phyloP scores from a whole-genome alignment of 2,113 vertebrate genomes.

The Bothrops jararaca region DNA sequence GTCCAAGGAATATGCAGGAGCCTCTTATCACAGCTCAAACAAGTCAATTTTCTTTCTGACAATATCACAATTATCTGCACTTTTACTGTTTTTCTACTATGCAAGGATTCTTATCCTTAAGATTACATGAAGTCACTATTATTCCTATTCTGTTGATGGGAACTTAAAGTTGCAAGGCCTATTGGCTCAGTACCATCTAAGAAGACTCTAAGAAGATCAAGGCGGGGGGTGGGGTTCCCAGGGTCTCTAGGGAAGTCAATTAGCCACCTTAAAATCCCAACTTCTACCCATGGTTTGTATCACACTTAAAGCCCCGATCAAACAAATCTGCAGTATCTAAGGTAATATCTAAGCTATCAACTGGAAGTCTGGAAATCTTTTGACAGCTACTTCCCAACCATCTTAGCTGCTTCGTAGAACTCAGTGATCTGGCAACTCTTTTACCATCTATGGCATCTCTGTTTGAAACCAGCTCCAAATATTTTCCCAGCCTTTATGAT shows the following conservation, averaged over 20 bases:
- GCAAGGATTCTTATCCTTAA: background rate
- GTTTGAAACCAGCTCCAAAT: background rate
- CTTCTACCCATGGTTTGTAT: background rate
- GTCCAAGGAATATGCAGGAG: background rate
- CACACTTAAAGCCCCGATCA: background rate
- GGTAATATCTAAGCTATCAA: background rate
- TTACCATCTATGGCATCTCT: background rate
- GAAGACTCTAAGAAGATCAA: background rate
- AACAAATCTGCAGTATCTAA: background rate
- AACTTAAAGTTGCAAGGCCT: background rate
- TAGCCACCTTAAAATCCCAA: background rate
- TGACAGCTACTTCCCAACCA: background rate
- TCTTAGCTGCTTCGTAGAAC: background rate
- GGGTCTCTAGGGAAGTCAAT: background rate
- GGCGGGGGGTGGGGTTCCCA: background rate
- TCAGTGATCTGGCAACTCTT: background rate
- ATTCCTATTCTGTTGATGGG: background rate
- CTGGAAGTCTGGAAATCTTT: background rate
- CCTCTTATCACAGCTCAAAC: background rate
- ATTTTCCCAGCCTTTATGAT: background rate
- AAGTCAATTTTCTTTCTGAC: background rate
- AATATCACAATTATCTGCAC: background rate
- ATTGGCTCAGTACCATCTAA: background rate
- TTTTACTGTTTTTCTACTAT: background rate
- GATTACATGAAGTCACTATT: background rate